These are phyloP conservation scores for Stenchaetothrips biformis DNA, from an alignment of 2,888 invertebrate genomes.

Conservation along the genomic window DNA sequence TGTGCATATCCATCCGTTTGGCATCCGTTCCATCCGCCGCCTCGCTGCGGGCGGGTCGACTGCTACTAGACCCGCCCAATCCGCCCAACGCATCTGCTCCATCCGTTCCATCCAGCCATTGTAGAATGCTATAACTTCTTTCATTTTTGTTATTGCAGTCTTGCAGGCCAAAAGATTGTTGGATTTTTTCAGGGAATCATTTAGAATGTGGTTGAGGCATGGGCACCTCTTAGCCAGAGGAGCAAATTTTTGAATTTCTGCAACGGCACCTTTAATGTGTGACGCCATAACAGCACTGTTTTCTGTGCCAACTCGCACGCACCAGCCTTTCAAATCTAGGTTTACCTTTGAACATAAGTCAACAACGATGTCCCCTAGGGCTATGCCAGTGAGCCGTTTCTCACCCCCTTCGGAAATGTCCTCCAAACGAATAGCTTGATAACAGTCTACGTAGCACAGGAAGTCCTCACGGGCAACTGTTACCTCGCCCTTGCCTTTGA, in stretches of 20 bases:
- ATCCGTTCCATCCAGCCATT: slow-evolving; percentile 32
- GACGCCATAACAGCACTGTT: slow-evolving; percentile 35
- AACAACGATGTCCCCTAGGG: not conserved
- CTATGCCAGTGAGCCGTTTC: not conserved
- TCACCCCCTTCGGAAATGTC: not conserved
- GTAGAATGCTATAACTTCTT: slow-evolving; percentile 34
- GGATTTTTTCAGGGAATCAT: slow-evolving; percentile 34
- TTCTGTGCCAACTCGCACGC: slow-evolving; percentile 36
- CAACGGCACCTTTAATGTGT: slow-evolving; percentile 33
- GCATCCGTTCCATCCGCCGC: too few species aligned
- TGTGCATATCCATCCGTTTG: too few species aligned
- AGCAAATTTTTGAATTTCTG: slow-evolving; percentile 32
- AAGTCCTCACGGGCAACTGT: too few species aligned
- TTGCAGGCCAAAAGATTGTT: slow-evolving; percentile 32
- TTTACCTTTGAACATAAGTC: not conserved
- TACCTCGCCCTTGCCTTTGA: too few species aligned
- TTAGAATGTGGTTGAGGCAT: slow-evolving; percentile 34
- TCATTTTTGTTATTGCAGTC: slow-evolving; percentile 34
- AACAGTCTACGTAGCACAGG: not conserved
- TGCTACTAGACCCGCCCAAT: too few species aligned
- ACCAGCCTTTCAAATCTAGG: slow-evolving; percentile 30
- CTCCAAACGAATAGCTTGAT: not conserved
- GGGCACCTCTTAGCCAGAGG: slow-evolving; percentile 33
- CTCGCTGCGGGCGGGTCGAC: too few species aligned
- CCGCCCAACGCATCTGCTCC: too few species aligned